phyloP scores from a whole-genome alignment of 2,797 vertebrate species.

The Galago senegalensis region DNA sequence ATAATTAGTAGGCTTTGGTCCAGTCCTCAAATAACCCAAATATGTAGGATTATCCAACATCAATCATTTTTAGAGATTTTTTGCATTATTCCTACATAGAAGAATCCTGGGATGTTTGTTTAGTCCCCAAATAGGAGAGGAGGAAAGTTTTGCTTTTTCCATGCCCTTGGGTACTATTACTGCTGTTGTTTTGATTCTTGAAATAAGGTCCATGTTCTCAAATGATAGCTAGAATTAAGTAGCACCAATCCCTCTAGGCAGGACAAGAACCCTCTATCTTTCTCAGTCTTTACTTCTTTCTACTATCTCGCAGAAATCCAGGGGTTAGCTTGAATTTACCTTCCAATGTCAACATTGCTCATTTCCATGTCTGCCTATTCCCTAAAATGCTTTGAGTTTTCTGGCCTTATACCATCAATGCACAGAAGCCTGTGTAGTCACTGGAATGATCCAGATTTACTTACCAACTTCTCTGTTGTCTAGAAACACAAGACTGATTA shows the following conservation, averaged over 20 bases:
- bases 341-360: not conserved
- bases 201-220: not conserved
- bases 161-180: not conserved
- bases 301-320: not conserved
- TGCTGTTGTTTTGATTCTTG: not conserved
- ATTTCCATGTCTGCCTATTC: conserved; percentile 26
- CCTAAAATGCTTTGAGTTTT: not conserved
- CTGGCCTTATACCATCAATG: not conserved
- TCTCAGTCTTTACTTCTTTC: not conserved
- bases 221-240: not conserved
- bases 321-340: conserved; percentile 36
- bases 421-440: not conserved
- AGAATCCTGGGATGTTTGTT: not conserved
- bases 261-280: not conserved
- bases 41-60: not conserved
- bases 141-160: not conserved
- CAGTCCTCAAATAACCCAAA: not conserved
- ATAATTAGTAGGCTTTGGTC: not conserved
- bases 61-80: not conserved
- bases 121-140: not conserved
- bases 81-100: not conserved
- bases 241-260: not conserved
- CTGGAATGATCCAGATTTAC: conserved; percentile 48
- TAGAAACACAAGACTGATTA: conserved; percentile 33
- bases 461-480: conserved; percentile 24